Base-by-base conservation (phyloP, 2,888 invertebrate species). In the Cremastinae sp. region DNA sequence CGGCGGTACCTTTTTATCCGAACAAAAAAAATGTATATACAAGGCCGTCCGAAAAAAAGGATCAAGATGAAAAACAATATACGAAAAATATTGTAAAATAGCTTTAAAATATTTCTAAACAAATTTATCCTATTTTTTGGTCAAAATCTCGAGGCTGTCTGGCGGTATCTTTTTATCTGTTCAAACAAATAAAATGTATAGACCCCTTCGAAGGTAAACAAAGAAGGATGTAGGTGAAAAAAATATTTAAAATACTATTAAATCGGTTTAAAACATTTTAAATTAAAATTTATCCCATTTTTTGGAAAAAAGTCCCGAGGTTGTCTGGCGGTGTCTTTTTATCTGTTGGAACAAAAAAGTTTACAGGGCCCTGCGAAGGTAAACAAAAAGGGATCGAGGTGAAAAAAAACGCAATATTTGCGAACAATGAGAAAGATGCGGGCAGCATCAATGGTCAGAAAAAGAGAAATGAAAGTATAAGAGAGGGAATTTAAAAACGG, bases 391-490 rank as follows among this genome's bases (percentile, higher is more conserved):
- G 8, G 49, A 49, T 51, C 38, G 68, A 59, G 58, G 38, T 41
- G 38, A 14, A 59, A 16, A 47, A 54, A 54, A 47, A 53, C 41
- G 65, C 69, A 69, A 73, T 76, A 76, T 76, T 76, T 76, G 76
- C 64, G 76, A 73, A 76, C 76, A 76, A 76, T 76, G 68, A 62
- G 70, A 62, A 53, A 20, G 75, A 76, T 72, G 64, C 75, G 74
- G 76, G 78, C 70, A 70, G 73, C 75, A 73, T 62, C 70, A 54
- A 36, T 43, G 61, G 61, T 34, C 28, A 28, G 28, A 28, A 28
- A 28, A 28, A 28, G 5, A 28, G 28, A 2, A n/a, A n/a, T n/a
- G n/a, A 5, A 5, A 28, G 5, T 28, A 28, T 3, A 28, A 64
- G 64, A 74, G 66, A 77, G 74, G 28, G 77, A 59, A 53, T 58